Evolutionary conservation across 2,888 invertebrate genomes (phyloP), one percentile per base, ranked within the genome.

Genomic region (Hydriomena furcata): DNA sequence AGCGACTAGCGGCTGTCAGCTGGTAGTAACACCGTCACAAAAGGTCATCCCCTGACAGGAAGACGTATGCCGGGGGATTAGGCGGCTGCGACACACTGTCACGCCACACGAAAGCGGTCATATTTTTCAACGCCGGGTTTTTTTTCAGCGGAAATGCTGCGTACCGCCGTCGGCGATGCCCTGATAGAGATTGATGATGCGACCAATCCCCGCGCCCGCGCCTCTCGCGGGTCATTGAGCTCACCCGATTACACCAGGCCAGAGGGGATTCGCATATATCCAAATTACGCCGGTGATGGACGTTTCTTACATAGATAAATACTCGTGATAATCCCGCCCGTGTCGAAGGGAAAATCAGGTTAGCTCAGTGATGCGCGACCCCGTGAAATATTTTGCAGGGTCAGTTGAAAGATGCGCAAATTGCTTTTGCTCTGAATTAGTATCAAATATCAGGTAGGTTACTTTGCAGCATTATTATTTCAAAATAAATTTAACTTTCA

Each of bases 171-270:
- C 73, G 71, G 71, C 72, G 71, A 66, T 72, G 68, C 61, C 63
- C 76, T 86, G 88, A 90, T 90, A 83, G 84, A 87, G 89, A 90
- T 90, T 90, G 89, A 90, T 89, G 87, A 87, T 76, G 71, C 71
- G 57, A 32, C 56, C 48, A 50, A n/a, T n/a, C 60, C 63, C 66
- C 61, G 66, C 70, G 59, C 66, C 60, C 63, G 53, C 68, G 52
- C 70, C 57, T 66, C 65, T 60, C 73, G 69, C 77, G 77, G 79
- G 79, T 79, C 82, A 80, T 79, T 77, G 82, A 71, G 82, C 82
- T 79, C 75, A 75, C 78, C 74, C 83, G 84, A 82, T 84, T 85
- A 86, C 75, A 66, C 68, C 71, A 70, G 71, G 68, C 76, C 78
- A 70, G 72, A 79, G 76, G 82, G 84, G 80, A 79, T 79, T 81